phyloP scores from a whole-genome alignment of 2,113 vertebrate genomes.

The Gambusia holbrooki region DNA sequence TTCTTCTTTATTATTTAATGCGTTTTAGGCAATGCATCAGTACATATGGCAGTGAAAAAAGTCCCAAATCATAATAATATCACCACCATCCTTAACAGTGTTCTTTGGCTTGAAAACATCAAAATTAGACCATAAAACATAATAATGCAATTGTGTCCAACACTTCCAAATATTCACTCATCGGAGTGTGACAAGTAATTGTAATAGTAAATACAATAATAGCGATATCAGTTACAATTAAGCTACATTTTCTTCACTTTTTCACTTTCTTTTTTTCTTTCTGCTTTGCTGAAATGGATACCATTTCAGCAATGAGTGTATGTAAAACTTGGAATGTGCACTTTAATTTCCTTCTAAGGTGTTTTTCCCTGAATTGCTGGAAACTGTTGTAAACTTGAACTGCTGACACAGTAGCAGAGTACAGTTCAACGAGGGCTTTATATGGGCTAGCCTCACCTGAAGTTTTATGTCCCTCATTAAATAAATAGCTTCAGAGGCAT shows the following conservation, averaged over 20 bases:
- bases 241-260: neutral
- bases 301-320: neutral
- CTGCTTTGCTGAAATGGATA: too few relatives aligned
- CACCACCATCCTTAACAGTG: neutral
- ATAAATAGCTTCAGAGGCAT: constrained; percentile 54
- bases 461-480: constrained; percentile 51
- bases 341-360: neutral
- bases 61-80: neutral
- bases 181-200: too few relatives aligned
- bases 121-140: neutral
- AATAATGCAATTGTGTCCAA: neutral
- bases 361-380: neutral
- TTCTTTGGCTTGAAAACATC: neutral
- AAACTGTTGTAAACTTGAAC: neutral
- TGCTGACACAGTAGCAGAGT: constrained; percentile 39
- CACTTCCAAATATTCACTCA: neutral
- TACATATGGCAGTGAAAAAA: neutral
- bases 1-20: neutral
- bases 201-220: too few relatives aligned
- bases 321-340: neutral
- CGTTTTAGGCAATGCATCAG: neutral
- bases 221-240: too few relatives aligned
- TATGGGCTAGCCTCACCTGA: constrained; percentile 60
- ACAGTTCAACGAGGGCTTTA: constrained; percentile 42
- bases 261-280: too few relatives aligned